Conservation (phyloP, 2,797 vertebrate species). For the Enteromius treurensis region DNA sequence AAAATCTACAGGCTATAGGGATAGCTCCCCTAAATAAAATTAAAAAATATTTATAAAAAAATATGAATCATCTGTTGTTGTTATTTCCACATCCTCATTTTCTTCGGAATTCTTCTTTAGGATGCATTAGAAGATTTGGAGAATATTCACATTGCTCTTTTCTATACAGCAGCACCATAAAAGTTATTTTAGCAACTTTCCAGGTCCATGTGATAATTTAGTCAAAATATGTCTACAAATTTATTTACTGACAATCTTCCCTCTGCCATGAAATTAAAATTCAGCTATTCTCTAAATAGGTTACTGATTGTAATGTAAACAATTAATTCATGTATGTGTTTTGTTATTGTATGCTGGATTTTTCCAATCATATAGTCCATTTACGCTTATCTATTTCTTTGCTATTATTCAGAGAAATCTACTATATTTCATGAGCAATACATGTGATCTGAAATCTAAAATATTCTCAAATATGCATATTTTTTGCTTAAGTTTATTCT, state of each 20-base stretch:
- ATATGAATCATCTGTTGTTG: not conserved
- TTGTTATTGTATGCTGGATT: not conserved
- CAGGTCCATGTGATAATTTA: not conserved
- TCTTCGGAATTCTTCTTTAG: not conserved
- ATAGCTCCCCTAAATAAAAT: not conserved
- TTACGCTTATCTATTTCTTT: not conserved
- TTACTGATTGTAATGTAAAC: not conserved
- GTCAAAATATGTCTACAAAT: not conserved
- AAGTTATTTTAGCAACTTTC: not conserved
- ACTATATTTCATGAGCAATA: not conserved
- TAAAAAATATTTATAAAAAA: not conserved
- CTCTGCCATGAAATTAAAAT: not conserved
- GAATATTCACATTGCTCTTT: not conserved
- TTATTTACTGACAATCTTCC: not conserved
- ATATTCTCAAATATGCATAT: not conserved
- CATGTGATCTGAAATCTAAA: not conserved
- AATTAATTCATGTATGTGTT: not conserved
- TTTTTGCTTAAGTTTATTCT: not conserved
- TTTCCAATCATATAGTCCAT: not conserved
- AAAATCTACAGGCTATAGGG: conserved; percentile 4
- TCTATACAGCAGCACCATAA: not conserved
- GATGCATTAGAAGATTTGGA: not conserved
- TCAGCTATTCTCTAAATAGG: not conserved
- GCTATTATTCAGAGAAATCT: not conserved
- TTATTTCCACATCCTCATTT: not conserved